These are phyloP conservation scores for Calephelis perditalis DNA, from an alignment of 2,888 invertebrate genomes.

Conservation along the genomic window DNA sequence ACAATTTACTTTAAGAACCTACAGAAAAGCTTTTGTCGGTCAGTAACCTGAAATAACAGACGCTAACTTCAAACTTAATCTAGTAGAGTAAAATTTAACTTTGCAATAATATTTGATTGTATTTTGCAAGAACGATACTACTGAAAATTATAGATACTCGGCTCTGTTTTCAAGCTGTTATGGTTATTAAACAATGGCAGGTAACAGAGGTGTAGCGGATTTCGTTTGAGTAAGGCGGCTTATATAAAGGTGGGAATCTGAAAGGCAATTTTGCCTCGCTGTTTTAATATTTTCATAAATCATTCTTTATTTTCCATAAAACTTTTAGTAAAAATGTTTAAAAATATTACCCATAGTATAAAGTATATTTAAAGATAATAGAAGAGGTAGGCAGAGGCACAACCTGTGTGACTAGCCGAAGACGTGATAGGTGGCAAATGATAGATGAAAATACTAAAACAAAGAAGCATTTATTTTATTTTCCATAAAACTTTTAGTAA, in stretches of 20 bases:
- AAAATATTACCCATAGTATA: not conserved
- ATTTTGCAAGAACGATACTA: too few relatives aligned
- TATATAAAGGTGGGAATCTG: slow-evolving; percentile 5
- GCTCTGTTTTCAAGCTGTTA: not conserved
- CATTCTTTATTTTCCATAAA: not conserved
- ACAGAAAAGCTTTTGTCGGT: too few relatives aligned
- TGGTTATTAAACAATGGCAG: not conserved
- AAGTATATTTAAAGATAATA: too few relatives aligned
- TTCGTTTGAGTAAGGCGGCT: not conserved
- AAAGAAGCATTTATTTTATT: not conserved
- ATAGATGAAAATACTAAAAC: too few relatives aligned
- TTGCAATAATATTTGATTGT: too few relatives aligned
- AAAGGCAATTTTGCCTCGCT: not conserved
- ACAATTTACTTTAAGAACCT: too few relatives aligned
- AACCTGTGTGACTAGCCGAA: too few relatives aligned
- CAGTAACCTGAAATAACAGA: too few relatives aligned
- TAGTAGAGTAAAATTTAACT: too few relatives aligned
- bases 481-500: not conserved
- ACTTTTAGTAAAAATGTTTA: slow-evolving; percentile 1
- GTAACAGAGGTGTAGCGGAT: not conserved
- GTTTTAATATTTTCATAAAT: slow-evolving; percentile 1
- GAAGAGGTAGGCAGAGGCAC: too few relatives aligned
- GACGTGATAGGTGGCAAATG: too few relatives aligned
- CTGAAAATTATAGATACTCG: not conserved
- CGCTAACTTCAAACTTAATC: too few relatives aligned